A percentile compares a stretch with the other conserved stretches of the same genome.
Conservation (phyloP, 2,888 invertebrate species). For the Tridacna gigas region DNA sequence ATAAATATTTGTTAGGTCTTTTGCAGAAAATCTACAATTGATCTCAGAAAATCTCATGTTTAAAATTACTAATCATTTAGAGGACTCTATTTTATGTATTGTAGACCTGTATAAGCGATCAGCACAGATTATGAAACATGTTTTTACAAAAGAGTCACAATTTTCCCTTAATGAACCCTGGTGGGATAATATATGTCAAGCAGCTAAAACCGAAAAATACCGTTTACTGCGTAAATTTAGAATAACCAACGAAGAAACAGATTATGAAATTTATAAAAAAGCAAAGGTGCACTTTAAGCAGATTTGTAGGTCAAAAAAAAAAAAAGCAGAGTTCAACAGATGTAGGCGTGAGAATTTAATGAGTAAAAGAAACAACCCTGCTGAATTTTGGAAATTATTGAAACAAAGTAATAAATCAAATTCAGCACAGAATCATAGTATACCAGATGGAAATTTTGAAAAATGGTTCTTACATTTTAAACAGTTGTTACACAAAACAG, state of each 20-base stretch:
- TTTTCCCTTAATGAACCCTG: not conserved
- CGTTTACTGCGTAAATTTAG: too few relatives aligned
- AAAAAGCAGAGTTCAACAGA: not conserved
- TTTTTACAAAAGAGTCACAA: not conserved
- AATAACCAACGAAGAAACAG: not conserved
- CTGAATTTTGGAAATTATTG: not conserved
- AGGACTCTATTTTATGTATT: not conserved
- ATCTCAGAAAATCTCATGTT: not conserved
- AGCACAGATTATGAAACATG: not conserved
- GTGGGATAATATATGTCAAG: not conserved
- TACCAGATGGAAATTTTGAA: too few relatives aligned
- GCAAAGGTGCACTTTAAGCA: not conserved
- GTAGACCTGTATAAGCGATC: not conserved
- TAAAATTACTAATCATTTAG: not conserved
- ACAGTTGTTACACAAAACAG: not conserved
- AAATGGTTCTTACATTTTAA: not conserved
- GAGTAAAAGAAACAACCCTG: not conserved
- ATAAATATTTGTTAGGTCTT: not conserved
- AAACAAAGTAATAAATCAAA: not conserved
- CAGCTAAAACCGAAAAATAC: constrained; percentile 2
- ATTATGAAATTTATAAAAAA: not conserved
- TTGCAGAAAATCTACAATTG: not conserved
- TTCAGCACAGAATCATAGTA: not conserved
- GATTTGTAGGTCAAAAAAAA: not conserved
- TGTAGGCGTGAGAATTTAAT: not conserved